Conservation (phyloP, 2,113 vertebrate species). For the Alectura lathami region DNA sequence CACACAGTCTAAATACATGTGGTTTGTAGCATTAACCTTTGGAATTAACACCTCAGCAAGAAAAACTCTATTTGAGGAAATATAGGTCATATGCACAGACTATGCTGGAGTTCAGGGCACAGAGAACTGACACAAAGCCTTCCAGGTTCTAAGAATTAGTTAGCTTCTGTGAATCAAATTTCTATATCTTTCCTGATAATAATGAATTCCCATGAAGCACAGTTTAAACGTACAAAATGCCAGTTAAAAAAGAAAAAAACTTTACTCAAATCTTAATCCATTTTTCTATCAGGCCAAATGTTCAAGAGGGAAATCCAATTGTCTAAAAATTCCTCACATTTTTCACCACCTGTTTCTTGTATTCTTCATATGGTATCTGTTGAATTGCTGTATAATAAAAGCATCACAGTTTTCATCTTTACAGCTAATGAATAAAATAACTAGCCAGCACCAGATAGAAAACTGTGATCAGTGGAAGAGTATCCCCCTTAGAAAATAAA, state of each 20-base stretch:
- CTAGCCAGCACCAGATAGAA: background rate
- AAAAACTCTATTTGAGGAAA: background rate
- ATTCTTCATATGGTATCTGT: rapidly evolving
- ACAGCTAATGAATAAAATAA: background rate
- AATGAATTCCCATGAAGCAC: background rate
- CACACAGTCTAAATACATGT: background rate
- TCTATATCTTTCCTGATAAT: background rate
- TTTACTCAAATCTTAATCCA: background rate
- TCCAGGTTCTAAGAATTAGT: background rate
- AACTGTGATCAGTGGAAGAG: background rate
- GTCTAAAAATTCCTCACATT: background rate
- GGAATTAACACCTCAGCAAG: background rate
- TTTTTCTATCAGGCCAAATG: background rate
- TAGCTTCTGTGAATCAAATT: background rate
- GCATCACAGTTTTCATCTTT: background rate
- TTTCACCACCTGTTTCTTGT: background rate
- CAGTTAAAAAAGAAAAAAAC: background rate
- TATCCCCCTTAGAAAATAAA: background rate
- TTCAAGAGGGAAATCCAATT: background rate
- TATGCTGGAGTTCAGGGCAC: background rate
- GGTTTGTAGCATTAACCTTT: background rate
- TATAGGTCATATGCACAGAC: background rate
- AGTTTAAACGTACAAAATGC: background rate
- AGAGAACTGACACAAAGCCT: background rate
- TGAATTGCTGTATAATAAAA: background rate